Percentiles rank a stretch among this genome's conserved stretches.
These are phyloP conservation scores for Rhamphomyia laevipes DNA, from an alignment of 2,888 invertebrate species.

Conservation along the genomic window DNA sequence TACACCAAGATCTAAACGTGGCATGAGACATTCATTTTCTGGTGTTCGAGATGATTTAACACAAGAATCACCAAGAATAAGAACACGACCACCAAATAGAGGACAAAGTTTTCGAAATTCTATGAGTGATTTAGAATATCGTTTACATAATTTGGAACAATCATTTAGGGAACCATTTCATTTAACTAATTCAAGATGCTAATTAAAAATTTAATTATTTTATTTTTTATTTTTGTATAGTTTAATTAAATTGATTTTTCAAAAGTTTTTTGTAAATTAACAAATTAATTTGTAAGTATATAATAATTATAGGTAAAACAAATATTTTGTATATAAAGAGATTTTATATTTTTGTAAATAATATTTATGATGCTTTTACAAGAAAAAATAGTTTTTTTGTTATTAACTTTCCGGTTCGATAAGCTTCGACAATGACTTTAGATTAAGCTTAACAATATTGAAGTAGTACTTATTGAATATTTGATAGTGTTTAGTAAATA, in stretches of 20 bases:
- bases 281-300: no score
- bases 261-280: neutral
- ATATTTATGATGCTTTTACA: no score
- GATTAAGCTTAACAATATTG: no score
- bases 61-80: slow-evolving; percentile 32
- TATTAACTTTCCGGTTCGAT: no score
- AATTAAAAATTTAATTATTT: neutral
- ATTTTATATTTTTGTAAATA: no score
- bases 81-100: slow-evolving; percentile 26
- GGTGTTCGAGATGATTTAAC: slow-evolving; percentile 36
- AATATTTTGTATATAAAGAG: no score
- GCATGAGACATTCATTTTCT: slow-evolving; percentile 36
- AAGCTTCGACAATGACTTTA: no score
- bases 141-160: slow-evolving; percentile 34
- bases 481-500: no score
- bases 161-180: slow-evolving; percentile 27
- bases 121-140: slow-evolving; percentile 36
- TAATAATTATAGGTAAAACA: no score
- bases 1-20: neutral
- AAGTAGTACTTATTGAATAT: no score
- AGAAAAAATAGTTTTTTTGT: no score
- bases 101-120: slow-evolving; percentile 34
- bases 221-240: slow-evolving; percentile 11
- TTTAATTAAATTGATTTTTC: slow-evolving; percentile 2
- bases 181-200: slow-evolving; percentile 28